A percentile compares a stretch with the other conserved stretches of the same genome.
Conservation (phyloP, 92 coral and sea anemone species). For the Epizoanthus stellaris region DNA sequence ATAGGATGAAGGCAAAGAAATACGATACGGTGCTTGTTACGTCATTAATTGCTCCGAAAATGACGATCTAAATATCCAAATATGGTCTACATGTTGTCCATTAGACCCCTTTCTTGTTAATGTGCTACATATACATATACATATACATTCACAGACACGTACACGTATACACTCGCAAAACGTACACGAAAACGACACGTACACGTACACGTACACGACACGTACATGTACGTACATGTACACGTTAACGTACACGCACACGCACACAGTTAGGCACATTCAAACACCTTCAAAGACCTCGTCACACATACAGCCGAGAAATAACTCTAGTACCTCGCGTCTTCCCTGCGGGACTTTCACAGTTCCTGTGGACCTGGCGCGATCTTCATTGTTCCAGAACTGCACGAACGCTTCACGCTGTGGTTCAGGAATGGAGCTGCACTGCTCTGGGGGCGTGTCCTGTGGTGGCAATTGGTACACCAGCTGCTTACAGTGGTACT, state of each 20-base stretch:
- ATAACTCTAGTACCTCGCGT: slow-evolving; percentile 65
- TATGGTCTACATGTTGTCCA: no score
- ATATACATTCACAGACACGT: no score
- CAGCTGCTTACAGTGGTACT: slow-evolving; percentile 70
- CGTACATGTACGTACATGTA: no score
- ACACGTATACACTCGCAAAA: neutral
- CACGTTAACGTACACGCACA: no score
- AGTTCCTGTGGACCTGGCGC: slow-evolving; percentile 72
- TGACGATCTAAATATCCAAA: no score
- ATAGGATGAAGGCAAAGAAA: no score
- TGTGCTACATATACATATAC: no score
- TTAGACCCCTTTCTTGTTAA: no score
- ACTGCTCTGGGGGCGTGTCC: slow-evolving; percentile 72
- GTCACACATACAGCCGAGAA: neutral
- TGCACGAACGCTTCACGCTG: slow-evolving; percentile 84
- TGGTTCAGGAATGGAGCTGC: slow-evolving; percentile 70
- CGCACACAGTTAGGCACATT: no score
- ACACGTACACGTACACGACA: neutral
- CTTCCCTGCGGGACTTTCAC: slow-evolving; percentile 81
- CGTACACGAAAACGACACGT: neutral
- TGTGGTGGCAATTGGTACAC: slow-evolving; percentile 81
- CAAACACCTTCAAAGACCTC: no score
- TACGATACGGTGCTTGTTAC: no score
- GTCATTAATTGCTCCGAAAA: no score
- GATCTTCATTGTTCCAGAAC: slow-evolving; percentile 82